These are phyloP conservation scores for Agrochola lota DNA, from an alignment of 2,888 invertebrate genomes.

Conservation along the genomic window DNA sequence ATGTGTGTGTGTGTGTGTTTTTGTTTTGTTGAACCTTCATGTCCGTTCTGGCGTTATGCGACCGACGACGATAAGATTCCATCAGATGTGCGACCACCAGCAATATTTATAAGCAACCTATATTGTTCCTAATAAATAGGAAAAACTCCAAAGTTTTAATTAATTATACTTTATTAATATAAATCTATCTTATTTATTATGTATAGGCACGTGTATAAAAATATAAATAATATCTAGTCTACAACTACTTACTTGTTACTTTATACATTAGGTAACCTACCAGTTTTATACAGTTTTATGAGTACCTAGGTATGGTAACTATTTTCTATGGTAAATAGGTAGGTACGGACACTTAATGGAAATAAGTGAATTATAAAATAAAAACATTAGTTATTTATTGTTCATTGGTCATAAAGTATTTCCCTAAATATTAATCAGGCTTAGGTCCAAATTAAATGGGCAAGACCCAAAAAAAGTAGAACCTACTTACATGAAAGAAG, in stretches of 20 bases:
- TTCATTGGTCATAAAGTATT: background rate
- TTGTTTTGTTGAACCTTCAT: no score
- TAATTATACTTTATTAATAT: constrained; percentile 54
- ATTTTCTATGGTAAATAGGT: constrained; percentile 12
- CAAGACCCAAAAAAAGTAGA: background rate
- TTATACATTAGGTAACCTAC: constrained; percentile 21
- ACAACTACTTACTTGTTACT: constrained; percentile 38
- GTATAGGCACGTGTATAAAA: constrained; percentile 64
- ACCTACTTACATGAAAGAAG: background rate
- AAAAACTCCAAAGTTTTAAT: constrained; percentile 7
- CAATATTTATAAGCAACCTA: no score
- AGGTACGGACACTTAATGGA: background rate
- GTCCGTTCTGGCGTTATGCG: no score
- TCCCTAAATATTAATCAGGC: background rate
- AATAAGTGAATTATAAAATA: no score
- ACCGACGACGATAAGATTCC: no score
- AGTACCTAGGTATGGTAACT: constrained; percentile 34
- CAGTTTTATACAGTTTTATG: constrained; percentile 40
- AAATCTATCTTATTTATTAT: constrained; percentile 58
- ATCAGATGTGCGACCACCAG: no score
- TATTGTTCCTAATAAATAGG: constrained; percentile 3
- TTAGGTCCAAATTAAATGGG: background rate
- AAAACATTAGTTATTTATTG: background rate
- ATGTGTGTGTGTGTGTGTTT: no score
- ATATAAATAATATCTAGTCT: constrained; percentile 62